phyloP scores from a whole-genome alignment of 2,113 vertebrate species.

The Ceuthmochares aereus region DNA sequence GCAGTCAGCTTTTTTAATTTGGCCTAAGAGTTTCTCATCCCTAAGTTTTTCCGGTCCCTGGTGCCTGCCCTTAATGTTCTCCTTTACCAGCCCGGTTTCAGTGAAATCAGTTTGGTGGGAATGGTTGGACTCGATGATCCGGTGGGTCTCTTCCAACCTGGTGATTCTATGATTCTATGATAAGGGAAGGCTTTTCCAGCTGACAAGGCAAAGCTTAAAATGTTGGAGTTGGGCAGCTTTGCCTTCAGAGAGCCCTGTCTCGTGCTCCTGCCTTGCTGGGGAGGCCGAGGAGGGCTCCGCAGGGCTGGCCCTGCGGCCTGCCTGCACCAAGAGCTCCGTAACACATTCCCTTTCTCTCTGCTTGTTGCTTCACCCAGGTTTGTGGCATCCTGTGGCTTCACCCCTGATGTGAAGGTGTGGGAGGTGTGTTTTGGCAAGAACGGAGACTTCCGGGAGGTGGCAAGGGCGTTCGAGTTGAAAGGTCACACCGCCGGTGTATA shows the following conservation, averaged over 20 bases:
- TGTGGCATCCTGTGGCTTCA: constrained; percentile 94
- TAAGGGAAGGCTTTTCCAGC: neutral
- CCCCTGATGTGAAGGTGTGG: constrained; percentile 96
- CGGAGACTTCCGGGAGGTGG: constrained; percentile 90
- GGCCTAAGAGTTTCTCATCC: neutral
- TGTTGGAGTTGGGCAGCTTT: rapidly evolving
- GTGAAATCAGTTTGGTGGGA: too few species aligned
- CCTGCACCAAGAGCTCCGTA: neutral
- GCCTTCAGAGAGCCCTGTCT: neutral
- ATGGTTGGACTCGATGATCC: too few species aligned
- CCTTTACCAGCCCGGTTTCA: neutral
- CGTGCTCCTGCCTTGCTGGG: rapidly evolving
- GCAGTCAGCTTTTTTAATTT: neutral
- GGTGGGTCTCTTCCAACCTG: too few species aligned
- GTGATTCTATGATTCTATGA: too few species aligned
- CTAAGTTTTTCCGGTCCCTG: neutral
- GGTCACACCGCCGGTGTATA: constrained; percentile 89
- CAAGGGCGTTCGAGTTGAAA: constrained; percentile 92
- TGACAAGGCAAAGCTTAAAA: neutral
- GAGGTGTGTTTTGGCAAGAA: constrained; percentile 91
- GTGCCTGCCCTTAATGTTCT: neutral
- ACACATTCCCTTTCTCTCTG: neutral
- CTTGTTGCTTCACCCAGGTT: constrained; percentile 79
- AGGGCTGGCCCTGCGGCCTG: rapidly evolving
- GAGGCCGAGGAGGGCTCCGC: neutral